Evolutionary conservation across 2,888 invertebrate genomes (phyloP).

Genomic region (Junonia oenone): DNA sequence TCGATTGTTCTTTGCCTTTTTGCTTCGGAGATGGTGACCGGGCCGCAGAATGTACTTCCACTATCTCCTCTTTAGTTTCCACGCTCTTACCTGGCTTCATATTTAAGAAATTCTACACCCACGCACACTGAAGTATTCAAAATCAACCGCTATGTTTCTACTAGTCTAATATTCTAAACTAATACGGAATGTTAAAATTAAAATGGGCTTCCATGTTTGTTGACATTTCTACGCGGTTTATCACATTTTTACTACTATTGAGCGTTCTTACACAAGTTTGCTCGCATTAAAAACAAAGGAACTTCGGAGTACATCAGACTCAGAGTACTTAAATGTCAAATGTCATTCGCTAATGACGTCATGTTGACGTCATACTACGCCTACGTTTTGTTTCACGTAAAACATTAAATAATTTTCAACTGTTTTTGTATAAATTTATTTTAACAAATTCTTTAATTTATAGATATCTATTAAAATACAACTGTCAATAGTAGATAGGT

Average conservation of each 20-base stretch:
- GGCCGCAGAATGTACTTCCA: conserved; percentile 61
- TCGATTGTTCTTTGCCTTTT: conserved; percentile 47
- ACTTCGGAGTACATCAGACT: conserved; percentile 16
- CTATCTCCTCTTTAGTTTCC: conserved; percentile 64
- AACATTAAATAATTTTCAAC: neutral
- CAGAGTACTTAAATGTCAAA: conserved; percentile 41
- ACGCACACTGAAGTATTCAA: neutral
- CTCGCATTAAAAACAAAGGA: conserved; percentile 39
- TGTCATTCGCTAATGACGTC: conserved; percentile 54
- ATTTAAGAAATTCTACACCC: conserved; percentile 2
- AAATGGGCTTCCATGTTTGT: conserved; percentile 13
- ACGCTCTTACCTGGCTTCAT: conserved; percentile 68
- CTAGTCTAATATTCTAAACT: neutral
- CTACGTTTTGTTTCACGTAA: conserved; percentile 25
- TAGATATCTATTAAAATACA: no score
- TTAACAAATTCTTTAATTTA: no score
- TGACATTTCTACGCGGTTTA: conserved; percentile 10
- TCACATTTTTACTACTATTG: conserved; percentile 40
- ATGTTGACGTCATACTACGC: conserved; percentile 52
- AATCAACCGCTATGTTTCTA: neutral
- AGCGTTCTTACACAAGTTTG: conserved; percentile 21
- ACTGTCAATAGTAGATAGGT: no score
- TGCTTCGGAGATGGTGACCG: conserved; percentile 67
- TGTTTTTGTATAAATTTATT: neutral
- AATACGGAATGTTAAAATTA: neutral